Base-by-base conservation (phyloP, 2,888 invertebrate species). In the Drosophila prostipennis region DNA sequence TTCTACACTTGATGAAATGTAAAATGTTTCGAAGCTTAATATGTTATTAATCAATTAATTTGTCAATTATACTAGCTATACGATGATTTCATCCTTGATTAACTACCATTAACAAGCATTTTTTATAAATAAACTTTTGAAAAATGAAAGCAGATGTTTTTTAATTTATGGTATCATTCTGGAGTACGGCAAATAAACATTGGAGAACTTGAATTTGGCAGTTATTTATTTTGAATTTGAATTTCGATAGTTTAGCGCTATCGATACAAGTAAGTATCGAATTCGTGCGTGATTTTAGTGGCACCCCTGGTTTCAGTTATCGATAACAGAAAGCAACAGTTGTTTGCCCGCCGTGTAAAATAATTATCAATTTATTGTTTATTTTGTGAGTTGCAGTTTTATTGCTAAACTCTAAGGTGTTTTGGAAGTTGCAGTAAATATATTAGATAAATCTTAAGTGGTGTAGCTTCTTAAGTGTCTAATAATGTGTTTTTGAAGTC, bases 81-180 rank as follows among this genome's bases (percentile, higher is more conserved):
- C 69, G 67, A 69, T 72, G 39, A 57, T 53, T 72, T 72, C 42
- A 29, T 19, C 46, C 43, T 65, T 74, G 53, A 74, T 67, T 72
- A 51, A 72, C 55, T 68, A 72, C 72, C 82, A 77, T 79, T 84
- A 84, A 87, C 79, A 82, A 73, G 65, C 72, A 73, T 74, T 87
- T 84, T 84, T 85, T 87, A 85, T 82, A 85, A 84, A 83, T 83
- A 83, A 87, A 82, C 78, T 79, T 51, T 61, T 72, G 46, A 57
- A 74, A 80, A 83, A 75, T 65, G 5, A 64, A 32, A 3, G 11
- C 2, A 10, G 7, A 14, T 11, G 46, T n/a, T 0, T 46, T 46
- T 29, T 29, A 29, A 29, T 29, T 29, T 26, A 26, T 26, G 26
- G 5, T 1, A 26, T 5, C 5, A 3, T 19, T 19, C 19, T 19